Conservation (phyloP, 1,140 invertebrate genomes). For the Drosophila cardini region DNA sequence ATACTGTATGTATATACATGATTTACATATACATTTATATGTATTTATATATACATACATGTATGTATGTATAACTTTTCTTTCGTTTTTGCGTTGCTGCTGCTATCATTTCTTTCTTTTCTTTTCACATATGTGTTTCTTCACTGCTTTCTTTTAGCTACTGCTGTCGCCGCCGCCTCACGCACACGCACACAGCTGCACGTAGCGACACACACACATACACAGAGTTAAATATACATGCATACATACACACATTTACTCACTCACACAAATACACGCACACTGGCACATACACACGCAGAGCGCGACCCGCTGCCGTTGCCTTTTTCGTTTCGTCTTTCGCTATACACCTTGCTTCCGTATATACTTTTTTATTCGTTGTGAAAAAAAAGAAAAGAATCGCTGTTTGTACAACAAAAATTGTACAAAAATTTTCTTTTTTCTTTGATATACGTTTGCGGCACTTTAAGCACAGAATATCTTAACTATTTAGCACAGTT, state of each 20-base stretch:
- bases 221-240: conserved; percentile 33
- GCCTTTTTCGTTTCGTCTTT: conserved; percentile 66
- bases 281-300: conserved; percentile 26
- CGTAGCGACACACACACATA: conserved; percentile 41
- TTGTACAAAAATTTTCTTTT: conserved; percentile 30
- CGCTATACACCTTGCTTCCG: conserved; percentile 78
- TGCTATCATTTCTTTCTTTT: conserved; percentile 72
- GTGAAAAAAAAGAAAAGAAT: conserved; percentile 49
- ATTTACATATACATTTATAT: conserved; percentile 22
- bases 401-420: conserved; percentile 41
- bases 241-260: conserved; percentile 25
- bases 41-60: conserved; percentile 17
- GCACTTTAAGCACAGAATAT: conserved; percentile 39
- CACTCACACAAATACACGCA: conserved; percentile 13
- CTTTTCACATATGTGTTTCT: conserved; percentile 57
- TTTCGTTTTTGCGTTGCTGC: conserved; percentile 39
- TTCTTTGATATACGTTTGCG: conserved; percentile 24
- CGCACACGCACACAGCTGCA: conserved; percentile 60
- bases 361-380: conserved; percentile 69
- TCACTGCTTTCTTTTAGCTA: conserved; percentile 76
- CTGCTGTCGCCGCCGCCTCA: conserved; percentile 57
- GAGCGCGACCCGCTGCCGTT: conserved; percentile 61
- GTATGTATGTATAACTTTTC: conserved; percentile 62
- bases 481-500: conserved; percentile 25
- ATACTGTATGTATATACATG: conserved; percentile 14